phyloP scores from a whole-genome alignment of 2,797 vertebrate species.

The Propithecus perrieri region DNA sequence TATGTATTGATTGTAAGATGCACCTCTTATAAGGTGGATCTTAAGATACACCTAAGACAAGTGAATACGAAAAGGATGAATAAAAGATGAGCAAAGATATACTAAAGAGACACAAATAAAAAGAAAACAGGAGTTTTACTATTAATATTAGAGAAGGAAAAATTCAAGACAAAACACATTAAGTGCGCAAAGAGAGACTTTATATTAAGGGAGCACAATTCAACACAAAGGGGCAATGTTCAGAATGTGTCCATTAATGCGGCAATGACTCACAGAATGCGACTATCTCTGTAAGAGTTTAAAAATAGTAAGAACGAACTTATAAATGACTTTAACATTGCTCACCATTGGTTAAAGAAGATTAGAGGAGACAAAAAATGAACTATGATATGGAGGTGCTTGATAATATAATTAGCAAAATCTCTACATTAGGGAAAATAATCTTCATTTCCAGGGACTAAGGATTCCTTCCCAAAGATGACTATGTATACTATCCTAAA shows the following conservation, averaged over 20 bases:
- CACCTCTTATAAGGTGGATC: too few species aligned
- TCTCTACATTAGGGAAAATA: background rate
- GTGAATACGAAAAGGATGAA: background rate
- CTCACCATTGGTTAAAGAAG: background rate
- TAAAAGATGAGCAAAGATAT: background rate
- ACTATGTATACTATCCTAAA: background rate
- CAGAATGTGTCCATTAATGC: background rate
- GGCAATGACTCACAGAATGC: background rate
- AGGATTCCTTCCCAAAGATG: background rate
- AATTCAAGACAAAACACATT: background rate
- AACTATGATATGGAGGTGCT: background rate
- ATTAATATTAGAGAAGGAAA: background rate
- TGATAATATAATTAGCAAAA: constrained; percentile 16
- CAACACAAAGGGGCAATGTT: background rate
- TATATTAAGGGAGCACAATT: background rate
- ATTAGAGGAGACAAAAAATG: background rate
- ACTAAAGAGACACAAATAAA: background rate
- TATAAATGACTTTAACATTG: background rate
- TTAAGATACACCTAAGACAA: background rate
- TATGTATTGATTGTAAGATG: background rate
- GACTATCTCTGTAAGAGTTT: background rate
- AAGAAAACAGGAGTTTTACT: background rate
- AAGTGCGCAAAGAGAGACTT: background rate
- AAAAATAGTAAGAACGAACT: constrained; percentile 1
- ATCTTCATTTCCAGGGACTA: background rate